Percentiles rank a stretch among this genome's conserved stretches.
Evolutionary conservation across 2,113 vertebrate species (phyloP).

Genomic region (Petrocephalus microphthalmus): DNA sequence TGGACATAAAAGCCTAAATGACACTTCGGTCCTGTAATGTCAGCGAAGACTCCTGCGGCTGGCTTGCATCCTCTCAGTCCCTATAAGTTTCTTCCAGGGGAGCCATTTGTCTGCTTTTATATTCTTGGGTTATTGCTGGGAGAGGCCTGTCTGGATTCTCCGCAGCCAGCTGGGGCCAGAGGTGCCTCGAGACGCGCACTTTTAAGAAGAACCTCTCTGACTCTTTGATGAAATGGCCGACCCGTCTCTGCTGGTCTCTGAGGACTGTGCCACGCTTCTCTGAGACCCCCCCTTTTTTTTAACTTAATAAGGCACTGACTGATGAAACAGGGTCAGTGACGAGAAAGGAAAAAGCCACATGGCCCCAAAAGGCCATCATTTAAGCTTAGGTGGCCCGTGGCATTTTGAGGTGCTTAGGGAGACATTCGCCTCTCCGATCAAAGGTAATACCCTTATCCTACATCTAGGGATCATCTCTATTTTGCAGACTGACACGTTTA

Average conservation of each 20-base stretch:
- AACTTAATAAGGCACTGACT: conserved; percentile 34
- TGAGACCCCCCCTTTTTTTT: conserved; percentile 21
- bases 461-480: conserved; percentile 73
- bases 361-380: conserved; percentile 55
- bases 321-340: conserved; percentile 46
- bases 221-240: conserved; percentile 22
- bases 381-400: conserved; percentile 49
- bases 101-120: conserved; percentile 13
- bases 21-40: background rate
- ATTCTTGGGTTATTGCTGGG: background rate
- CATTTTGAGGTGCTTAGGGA: conserved; percentile 71
- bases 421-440: conserved; percentile 69
- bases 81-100: conserved; percentile 14
- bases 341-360: conserved; percentile 52
- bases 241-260: conserved; percentile 21
- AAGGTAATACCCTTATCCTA: conserved; percentile 58
- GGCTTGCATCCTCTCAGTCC: background rate
- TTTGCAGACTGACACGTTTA: conserved; percentile 83
- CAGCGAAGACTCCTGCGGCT: conserved; percentile 9
- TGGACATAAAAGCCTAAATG: conserved; percentile 3
- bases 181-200: conserved; percentile 27
- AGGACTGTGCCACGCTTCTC: conserved; percentile 22
- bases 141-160: conserved; percentile 23
- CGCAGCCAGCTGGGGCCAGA: background rate
- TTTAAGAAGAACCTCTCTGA: conserved; percentile 15